Conservation (phyloP, 2,888 invertebrate species). For the Tortricodes alternella region DNA sequence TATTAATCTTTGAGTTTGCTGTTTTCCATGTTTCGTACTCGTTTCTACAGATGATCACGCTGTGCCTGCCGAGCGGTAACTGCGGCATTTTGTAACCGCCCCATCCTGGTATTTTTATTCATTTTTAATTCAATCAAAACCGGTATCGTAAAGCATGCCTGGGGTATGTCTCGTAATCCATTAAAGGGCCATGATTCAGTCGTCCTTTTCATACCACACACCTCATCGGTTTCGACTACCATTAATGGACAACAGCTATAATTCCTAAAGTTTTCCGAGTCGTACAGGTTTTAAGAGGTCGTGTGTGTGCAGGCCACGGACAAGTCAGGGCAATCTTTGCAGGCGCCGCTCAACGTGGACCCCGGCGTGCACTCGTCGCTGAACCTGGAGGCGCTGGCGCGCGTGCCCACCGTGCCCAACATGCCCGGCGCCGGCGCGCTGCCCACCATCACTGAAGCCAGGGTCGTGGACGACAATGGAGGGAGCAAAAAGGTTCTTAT, state of each 20-base stretch:
- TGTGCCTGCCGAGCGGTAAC: too few relatives aligned
- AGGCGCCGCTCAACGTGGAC: slow-evolving; percentile 92
- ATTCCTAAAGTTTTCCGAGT: neutral
- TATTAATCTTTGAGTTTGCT: too few relatives aligned
- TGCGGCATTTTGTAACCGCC: too few relatives aligned
- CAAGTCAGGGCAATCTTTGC: slow-evolving; percentile 37
- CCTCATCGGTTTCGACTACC: slow-evolving; percentile 8
- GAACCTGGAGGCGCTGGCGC: slow-evolving; percentile 87
- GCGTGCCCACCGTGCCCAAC: slow-evolving; percentile 85
- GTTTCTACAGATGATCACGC: too few relatives aligned
- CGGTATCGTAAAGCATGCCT: slow-evolving; percentile 19
- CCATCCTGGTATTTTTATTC: neutral
- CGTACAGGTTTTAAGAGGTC: slow-evolving; percentile 15
- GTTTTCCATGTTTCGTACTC: too few relatives aligned
- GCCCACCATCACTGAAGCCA: slow-evolving; percentile 95
- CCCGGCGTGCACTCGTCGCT: slow-evolving; percentile 97
- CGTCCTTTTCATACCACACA: neutral
- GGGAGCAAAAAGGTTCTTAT: slow-evolving; percentile 57
- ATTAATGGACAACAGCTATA: slow-evolving; percentile 11
- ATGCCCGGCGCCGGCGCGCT: slow-evolving; percentile 91
- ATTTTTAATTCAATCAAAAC: slow-evolving; percentile 1
- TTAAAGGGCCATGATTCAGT: neutral
- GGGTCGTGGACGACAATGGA: slow-evolving; percentile 84
- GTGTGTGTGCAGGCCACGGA: slow-evolving; percentile 28
- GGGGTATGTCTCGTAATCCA: slow-evolving; percentile 3